phyloP scores from a whole-genome alignment of 2,113 vertebrate species.

The Vulpes ferrilata region DNA sequence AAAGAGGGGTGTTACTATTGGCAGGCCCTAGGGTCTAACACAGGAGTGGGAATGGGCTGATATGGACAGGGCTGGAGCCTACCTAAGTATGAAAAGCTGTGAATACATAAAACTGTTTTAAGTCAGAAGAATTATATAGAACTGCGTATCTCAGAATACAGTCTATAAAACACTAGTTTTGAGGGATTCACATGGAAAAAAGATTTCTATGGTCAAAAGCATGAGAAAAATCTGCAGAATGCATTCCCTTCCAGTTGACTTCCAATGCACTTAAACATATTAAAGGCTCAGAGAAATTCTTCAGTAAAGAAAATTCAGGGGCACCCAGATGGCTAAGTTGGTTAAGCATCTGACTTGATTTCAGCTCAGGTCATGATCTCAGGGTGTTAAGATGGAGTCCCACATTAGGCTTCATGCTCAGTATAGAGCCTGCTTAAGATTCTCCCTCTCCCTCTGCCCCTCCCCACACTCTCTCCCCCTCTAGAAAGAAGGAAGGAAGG shows the following conservation, averaged over 20 bases:
- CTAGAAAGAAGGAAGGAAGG: not conserved
- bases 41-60: not conserved
- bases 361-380: not conserved
- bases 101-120: not conserved
- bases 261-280: not conserved
- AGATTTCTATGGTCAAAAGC: slow-evolving; percentile 25
- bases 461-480: not conserved
- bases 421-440: not conserved
- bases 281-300: slow-evolving; percentile 54
- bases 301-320: not conserved
- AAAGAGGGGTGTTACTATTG: not conserved
- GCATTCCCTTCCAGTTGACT: not conserved
- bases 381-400: not conserved
- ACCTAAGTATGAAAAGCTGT: not conserved
- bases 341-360: not conserved
- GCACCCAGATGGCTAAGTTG: not conserved
- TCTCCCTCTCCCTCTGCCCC: not conserved
- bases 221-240: slow-evolving; percentile 1
- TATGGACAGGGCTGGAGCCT: not conserved
- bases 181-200: slow-evolving; percentile 3
- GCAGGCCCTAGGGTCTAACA: not conserved
- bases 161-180: slow-evolving; percentile 30
- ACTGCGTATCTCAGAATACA: not conserved
- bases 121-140: slow-evolving; percentile 42
- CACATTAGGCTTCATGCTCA: not conserved